Evolutionary conservation across 2,113 vertebrate genomes (phyloP), one percentile per base, ranked within the genome.

Genomic region (Lipophrys pholis): DNA sequence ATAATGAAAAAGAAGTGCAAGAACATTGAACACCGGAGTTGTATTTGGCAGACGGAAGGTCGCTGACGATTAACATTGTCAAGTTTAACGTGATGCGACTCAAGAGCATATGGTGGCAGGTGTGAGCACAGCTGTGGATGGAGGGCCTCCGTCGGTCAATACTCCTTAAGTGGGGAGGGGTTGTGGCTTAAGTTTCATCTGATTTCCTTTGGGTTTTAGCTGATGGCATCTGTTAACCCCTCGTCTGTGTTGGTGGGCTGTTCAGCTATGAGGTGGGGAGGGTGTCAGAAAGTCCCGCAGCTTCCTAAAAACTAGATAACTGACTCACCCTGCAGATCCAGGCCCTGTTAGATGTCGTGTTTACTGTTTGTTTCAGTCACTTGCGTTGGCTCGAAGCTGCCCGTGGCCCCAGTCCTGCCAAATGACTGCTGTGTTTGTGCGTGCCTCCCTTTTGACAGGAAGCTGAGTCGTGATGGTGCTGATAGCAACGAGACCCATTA

Each of bases 401-500:
- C 6, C 11, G 15, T 66, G 73, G 71, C 76, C 58, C 11, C 10
- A 35, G 48, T 57, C 64, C 30, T 72, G 65, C 82, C 46, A 83
- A 74, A 81, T 84, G 67, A 46, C 66, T 68, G 70, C 70, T 74
- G 72, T 86, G 88, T 87, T 89, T 89, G 79, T 85, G 80, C 30
- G 58, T 69, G 80, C 78, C 86, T 80, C 80, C 82, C 68, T 84
- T 81, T 81, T 59, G 79, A 85, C 90, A 91, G 91, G 90, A 93
- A 91, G 83, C 78, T 39, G 69, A 74, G 82, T 57, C 9, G 60
- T 66, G 89, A 92, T 91, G 83, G 51, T 35, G 51, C 83, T 80
- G 89, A 93, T 91, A 90, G 87, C 72, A 59, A 55, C 43, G 36
- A 73, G 80, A 60, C 81, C 78, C 87, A 91, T 91, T 90, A 89